These are phyloP conservation scores for Ganaspis brasiliensis DNA, from an alignment of 2,888 invertebrate genomes.

Conservation along the genomic window DNA sequence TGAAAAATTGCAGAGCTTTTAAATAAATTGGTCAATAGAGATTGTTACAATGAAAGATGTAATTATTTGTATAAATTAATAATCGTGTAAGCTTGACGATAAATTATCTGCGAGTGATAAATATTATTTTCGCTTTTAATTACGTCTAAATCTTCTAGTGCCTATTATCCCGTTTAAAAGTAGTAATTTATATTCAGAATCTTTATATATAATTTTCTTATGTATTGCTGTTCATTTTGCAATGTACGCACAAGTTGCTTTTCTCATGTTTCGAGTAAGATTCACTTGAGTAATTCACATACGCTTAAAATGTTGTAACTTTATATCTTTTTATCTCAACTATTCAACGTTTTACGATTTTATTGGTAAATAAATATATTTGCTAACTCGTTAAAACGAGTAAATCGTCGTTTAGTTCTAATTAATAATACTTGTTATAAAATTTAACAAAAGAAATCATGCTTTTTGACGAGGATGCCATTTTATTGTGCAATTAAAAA, in stretches of 20 bases:
- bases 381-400: neutral
- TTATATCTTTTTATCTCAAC: neutral
- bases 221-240: neutral
- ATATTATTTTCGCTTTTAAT: constrained; percentile 23
- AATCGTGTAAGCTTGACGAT: constrained; percentile 8
- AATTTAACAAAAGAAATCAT: neutral
- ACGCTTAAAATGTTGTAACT: neutral
- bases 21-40: neutral
- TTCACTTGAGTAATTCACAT: neutral
- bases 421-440: constrained; percentile 1
- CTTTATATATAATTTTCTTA: neutral
- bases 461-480: neutral
- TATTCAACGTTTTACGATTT: constrained; percentile 17
- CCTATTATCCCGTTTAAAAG: constrained; percentile 18
- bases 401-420: neutral
- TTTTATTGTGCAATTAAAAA: neutral
- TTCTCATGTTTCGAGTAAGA: constrained; percentile 11
- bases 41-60: neutral
- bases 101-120: constrained; percentile 7
- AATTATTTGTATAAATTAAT: constrained; percentile 35
- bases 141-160: constrained; percentile 11
- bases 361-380: neutral
- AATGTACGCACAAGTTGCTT: constrained; percentile 1
- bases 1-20: too few relatives aligned
- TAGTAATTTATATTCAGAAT: constrained; percentile 30